Evolutionary conservation across 2,113 vertebrate species (phyloP).

Genomic region (Butastur rufipennis): DNA sequence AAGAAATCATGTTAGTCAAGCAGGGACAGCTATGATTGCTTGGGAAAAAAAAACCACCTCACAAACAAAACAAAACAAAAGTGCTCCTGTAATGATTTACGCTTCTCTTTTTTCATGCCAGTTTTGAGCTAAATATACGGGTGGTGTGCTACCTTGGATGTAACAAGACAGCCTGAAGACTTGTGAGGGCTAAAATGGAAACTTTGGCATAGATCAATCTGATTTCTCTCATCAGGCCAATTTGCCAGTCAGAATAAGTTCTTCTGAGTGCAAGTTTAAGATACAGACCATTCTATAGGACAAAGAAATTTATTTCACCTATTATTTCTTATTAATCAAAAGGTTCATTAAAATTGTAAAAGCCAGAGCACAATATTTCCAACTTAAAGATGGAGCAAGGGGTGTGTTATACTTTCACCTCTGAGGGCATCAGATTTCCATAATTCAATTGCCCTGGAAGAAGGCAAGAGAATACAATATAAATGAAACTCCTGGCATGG

Average conservation of each 20-base stretch:
- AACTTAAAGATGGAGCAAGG: neutral
- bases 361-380: neutral
- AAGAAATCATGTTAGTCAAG: neutral
- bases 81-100: neutral
- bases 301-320: conserved; percentile 14
- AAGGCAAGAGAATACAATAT: neutral
- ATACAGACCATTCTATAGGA: neutral
- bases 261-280: neutral
- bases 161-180: neutral
- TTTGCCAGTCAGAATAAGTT: neutral
- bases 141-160: neutral
- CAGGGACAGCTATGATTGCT: neutral
- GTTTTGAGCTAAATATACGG: neutral
- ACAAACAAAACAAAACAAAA: neutral
- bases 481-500: neutral
- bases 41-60: neutral
- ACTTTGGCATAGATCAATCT: neutral
- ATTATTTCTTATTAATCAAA: conserved; percentile 36
- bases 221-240: neutral
- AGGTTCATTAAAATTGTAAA: conserved; percentile 10
- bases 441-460: neutral
- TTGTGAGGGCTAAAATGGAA: neutral
- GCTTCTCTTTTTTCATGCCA: neutral
- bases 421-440: neutral
- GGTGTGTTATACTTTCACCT: neutral